Evolutionary conservation across 2,113 vertebrate genomes (phyloP).

Genomic region (Shinisaurus crocodilurus): DNA sequence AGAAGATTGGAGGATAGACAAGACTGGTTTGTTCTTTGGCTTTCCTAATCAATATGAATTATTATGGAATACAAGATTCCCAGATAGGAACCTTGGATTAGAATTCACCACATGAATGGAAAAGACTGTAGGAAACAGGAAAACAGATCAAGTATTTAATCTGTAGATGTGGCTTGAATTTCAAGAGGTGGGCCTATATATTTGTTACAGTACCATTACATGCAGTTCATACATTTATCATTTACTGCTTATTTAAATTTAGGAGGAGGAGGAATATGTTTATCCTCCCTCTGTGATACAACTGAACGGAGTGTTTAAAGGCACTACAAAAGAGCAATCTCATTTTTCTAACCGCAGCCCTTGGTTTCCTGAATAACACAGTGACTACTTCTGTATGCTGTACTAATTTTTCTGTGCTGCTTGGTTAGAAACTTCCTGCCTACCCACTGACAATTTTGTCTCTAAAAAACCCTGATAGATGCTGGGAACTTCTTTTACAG

Average conservation of each 20-base stretch:
- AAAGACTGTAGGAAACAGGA: neutral
- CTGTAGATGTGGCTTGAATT: neutral
- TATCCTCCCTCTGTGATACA: neutral
- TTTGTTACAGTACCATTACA: neutral
- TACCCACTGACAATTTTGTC: neutral
- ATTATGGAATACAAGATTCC: neutral
- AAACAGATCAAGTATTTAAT: neutral
- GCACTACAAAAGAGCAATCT: neutral
- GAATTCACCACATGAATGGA: neutral
- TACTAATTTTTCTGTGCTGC: neutral
- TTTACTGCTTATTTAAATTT: neutral
- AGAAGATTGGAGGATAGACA: neutral
- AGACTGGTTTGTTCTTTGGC: neutral
- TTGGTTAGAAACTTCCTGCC: neutral
- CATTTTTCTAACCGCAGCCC: neutral
- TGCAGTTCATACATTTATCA: neutral
- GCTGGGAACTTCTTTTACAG: neutral
- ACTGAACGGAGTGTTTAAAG: neutral
- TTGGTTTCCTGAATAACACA: constrained; percentile 3
- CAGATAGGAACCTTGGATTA: neutral
- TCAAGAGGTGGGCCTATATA: neutral
- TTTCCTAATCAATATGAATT: neutral
- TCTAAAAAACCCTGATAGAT: neutral
- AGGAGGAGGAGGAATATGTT: neutral
- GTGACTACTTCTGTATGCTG: constrained; percentile 13